phyloP scores from a whole-genome alignment of 2,888 invertebrate species.

The Polymixis flavicincta region DNA sequence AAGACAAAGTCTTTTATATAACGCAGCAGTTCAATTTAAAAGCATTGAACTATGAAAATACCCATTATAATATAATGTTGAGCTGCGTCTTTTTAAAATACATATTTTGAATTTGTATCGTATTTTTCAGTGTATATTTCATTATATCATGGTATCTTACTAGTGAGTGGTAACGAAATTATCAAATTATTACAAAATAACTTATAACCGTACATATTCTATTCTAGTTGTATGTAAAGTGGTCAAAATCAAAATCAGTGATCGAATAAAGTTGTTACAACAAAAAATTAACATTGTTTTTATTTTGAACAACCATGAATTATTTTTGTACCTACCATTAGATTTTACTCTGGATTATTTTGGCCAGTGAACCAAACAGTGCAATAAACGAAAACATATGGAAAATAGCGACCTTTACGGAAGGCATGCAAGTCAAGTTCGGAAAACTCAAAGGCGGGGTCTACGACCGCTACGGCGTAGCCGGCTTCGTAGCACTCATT shows the following conservation, averaged over 20 bases:
- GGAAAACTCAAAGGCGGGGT: background rate
- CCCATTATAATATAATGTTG: background rate
- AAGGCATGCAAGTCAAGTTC: background rate
- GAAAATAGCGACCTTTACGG: background rate
- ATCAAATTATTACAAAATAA: conserved; percentile 71
- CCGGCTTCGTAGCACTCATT: background rate
- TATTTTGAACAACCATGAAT: conserved; percentile 28
- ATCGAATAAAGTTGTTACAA: conserved; percentile 91
- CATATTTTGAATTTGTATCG: conserved; percentile 20
- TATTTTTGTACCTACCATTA: background rate
- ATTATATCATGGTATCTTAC: conserved; percentile 54
- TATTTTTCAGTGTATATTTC: conserved; percentile 55
- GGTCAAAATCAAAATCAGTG: conserved; percentile 86
- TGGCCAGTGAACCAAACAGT: background rate
- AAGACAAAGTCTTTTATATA: conserved; percentile 30
- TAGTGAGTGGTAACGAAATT: conserved; percentile 72
- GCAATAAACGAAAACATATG: background rate
- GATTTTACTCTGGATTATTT: background rate
- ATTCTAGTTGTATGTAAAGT: conserved; percentile 84
- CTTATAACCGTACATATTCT: conserved; percentile 82
- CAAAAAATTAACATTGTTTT: conserved; percentile 73
- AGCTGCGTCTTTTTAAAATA: conserved; percentile 36
- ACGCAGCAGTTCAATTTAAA: background rate
- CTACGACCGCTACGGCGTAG: conserved; percentile 3
- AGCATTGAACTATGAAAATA: background rate